Evolutionary conservation across 2,888 invertebrate species (phyloP), one percentile per base, ranked within the genome.

Genomic region (Caenorhabditis afra): DNA sequence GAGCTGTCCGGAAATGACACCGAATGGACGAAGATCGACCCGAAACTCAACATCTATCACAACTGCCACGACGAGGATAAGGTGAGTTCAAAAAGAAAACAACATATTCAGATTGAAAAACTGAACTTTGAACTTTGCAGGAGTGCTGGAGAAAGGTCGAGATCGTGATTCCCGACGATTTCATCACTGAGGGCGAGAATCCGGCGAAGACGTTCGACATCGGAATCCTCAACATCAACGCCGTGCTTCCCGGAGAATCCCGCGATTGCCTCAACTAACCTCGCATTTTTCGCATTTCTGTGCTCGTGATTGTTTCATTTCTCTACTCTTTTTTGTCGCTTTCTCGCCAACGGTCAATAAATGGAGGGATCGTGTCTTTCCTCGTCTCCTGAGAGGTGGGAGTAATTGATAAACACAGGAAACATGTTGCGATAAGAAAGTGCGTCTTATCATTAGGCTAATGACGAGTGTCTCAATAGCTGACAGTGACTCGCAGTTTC

Each of bases 141-240:
- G 88, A 88, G 49, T 86, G 88, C 84, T 86, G 86, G 81, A 68
- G 88, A 22, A 87, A 87, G 70, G 82, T 88, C 18, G 75, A 80
- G 50, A 87, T 88, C 41, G 65, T 79, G 39, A 86, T 88, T 49
- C 87, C 87, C 16, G 84, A 87, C 47, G 83, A 82, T 29, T 86
- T 79, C 70, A 81, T 88, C 59, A 81, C 83, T 29, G 85, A 86
- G 22, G 85, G 87, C 22, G 83, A 49, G 0, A 70, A 53, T 14
- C 84, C 87, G 12, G 75, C 66, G n/a, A 86, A 85, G 68, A 81
- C 82, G 10, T 88, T 87, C 62, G 85, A 87, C 55, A 85, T 86
- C 35, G 88, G 88, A 74, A 77, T 83, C 18, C 79, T 88, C 53
- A 88, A 87, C 76, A 77, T 88, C 39, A 81, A 84, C 18, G 88